Evolutionary conservation across 2,888 invertebrate genomes (phyloP).

Genomic region (Lamellibrachia columna): DNA sequence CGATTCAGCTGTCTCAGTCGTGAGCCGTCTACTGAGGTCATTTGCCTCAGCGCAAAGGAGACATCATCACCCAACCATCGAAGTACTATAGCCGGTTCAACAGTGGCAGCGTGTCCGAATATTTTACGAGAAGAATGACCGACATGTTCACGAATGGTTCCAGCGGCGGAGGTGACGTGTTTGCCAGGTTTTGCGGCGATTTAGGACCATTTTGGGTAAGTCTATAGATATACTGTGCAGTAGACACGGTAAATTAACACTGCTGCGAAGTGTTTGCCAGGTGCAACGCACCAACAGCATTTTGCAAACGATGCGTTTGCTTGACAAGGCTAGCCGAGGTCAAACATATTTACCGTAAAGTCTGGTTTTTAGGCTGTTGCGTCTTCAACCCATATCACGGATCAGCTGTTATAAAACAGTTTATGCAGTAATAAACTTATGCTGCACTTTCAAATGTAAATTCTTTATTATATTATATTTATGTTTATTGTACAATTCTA

Average conservation of each 20-base stretch:
- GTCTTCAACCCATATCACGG: background rate
- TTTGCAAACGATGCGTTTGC: background rate
- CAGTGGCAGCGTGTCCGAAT: background rate
- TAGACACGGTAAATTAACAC: background rate
- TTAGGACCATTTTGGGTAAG: slow-evolving; percentile 41
- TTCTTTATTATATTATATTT: too few species aligned
- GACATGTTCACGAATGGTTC: background rate
- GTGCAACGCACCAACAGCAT: background rate
- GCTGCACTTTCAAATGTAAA: background rate
- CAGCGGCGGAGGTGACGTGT: background rate
- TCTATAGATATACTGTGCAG: background rate
- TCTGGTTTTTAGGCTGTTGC: background rate
- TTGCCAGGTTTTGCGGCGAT: slow-evolving; percentile 30
- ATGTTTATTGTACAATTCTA: too few species aligned
- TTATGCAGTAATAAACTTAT: background rate
- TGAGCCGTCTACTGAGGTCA: background rate
- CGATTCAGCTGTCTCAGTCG: background rate
- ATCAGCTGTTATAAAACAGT: background rate
- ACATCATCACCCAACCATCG: background rate
- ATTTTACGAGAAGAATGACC: background rate
- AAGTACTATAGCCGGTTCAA: background rate
- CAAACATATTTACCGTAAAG: slow-evolving; percentile 4
- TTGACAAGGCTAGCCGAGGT: background rate
- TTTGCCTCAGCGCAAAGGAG: background rate
- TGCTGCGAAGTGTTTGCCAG: background rate